Conservation (phyloP, 1,140 invertebrate species). For the Nylanderia fulva region DNA sequence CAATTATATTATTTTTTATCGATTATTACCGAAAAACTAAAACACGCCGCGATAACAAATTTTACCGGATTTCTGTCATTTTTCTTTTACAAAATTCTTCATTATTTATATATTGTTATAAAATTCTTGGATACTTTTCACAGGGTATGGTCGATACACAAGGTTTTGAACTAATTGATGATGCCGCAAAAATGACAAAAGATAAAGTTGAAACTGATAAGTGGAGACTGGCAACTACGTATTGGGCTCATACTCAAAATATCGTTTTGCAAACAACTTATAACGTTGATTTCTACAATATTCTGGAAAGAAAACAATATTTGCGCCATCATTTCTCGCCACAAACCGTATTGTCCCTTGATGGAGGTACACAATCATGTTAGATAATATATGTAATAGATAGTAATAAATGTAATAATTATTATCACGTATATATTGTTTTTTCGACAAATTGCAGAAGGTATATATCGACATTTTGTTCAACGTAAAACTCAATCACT, state of each 20-base stretch:
- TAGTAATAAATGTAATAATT: no score
- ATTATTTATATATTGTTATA: not conserved
- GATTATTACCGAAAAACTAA: not conserved
- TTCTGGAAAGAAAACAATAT: constrained; percentile 87
- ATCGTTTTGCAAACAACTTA: constrained; percentile 87
- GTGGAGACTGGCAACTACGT: constrained; percentile 88
- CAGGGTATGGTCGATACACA: constrained; percentile 88
- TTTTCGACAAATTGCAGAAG: constrained; percentile 21
- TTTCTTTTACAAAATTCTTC: not conserved
- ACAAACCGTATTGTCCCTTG: not conserved
- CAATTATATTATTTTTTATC: no score
- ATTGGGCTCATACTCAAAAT: constrained; percentile 89
- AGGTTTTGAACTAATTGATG: constrained; percentile 87
- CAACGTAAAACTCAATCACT: constrained; percentile 76
- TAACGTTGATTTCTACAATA: constrained; percentile 93
- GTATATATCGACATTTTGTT: constrained; percentile 1
- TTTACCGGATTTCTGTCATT: not conserved
- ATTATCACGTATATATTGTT: not conserved
- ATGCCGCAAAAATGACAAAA: constrained; percentile 85
- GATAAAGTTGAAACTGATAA: constrained; percentile 85
- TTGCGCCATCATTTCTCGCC: not conserved
- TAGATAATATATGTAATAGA: no score
- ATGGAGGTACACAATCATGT: not conserved
- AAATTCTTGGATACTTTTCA: not conserved
- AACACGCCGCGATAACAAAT: not conserved